Base-by-base conservation (phyloP, 2,797 vertebrate species). In the Momotus momota region DNA sequence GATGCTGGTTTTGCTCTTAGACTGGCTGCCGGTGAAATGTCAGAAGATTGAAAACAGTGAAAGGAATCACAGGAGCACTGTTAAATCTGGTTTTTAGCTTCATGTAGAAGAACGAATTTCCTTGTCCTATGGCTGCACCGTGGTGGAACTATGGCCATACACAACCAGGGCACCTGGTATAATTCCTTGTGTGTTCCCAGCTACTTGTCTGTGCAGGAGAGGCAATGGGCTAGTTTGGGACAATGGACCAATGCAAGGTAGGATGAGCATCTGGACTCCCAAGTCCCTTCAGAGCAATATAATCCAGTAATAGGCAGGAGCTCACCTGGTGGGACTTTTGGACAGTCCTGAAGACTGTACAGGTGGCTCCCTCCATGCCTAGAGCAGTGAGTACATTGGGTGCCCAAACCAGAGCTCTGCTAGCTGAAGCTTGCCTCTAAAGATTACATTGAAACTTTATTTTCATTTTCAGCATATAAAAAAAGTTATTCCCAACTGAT, bases 271-370 rank as follows among this genome's bases (percentile, higher is more conserved):
- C n/a, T 54, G 38, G 66, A 10, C 7, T 51, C 14, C 7, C 35
- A 49, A 10, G 1, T 3, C 10, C 6, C 11, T 66, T 66, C 35
- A 66, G 5, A 20, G 5, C 14, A 21, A 4, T 0, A 0, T 33
- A 46, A 11, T 8, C 7, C n/a, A 29, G 14, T 6, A 80, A 58
- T 0, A 9, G 12, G 15, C 25, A 72, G 43, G 21, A 66, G 7
- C 3, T 48, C 7, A 74, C 11, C 70, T 55, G 49, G 8, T 27
- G 46, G 22, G 45, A 52, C 21, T 55, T 81, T 8, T 2, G 40
- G 64, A 38, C 17, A 49, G 10, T 31, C 23, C 27, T 2, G 5
- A 51, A 11, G n/a, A 33, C 14, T 6, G 16, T 1, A 0, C 7
- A 52, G 29, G 21, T 46, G 85, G 19, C 7, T 87, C 13, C 9